phyloP scores from a whole-genome alignment of 2,888 invertebrate genomes.

The Trachelus iudaicus region DNA sequence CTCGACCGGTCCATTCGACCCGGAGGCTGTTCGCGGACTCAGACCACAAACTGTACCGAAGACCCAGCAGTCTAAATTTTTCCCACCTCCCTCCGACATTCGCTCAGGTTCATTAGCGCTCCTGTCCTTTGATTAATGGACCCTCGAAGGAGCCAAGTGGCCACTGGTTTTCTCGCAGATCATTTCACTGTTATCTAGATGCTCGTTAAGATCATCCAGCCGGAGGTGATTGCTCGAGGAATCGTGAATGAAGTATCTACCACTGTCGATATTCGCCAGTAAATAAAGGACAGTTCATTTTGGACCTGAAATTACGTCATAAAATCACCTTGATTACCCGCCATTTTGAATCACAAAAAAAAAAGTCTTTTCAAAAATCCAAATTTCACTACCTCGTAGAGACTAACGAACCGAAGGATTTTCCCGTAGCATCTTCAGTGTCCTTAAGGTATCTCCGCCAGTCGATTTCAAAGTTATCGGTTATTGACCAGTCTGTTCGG shows the following conservation, averaged over 20 bases:
- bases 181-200: conserved; percentile 57
- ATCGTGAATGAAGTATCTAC: neutral
- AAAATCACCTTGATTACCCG: no score
- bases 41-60: neutral
- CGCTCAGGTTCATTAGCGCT: conserved; percentile 60
- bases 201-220: conserved; percentile 55
- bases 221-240: neutral
- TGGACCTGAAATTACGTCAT: no score
- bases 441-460: neutral
- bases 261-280: neutral
- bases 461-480: conserved; percentile 40
- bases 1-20: neutral
- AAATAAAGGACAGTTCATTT: no score
- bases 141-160: conserved; percentile 37
- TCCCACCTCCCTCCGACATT: conserved; percentile 28
- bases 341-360: no score
- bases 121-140: conserved; percentile 61
- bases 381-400: neutral
- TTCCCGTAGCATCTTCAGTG: conserved; percentile 31
- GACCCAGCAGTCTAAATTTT: neutral
- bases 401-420: neutral
- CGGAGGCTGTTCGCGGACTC: conserved; percentile 13
- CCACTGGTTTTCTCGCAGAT: conserved; percentile 58
- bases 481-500: conserved; percentile 45
- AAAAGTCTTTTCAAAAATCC: no score